These are phyloP conservation scores for Drosophila nikananu DNA, from an alignment of 1,140 invertebrate species.

Conservation along the genomic window DNA sequence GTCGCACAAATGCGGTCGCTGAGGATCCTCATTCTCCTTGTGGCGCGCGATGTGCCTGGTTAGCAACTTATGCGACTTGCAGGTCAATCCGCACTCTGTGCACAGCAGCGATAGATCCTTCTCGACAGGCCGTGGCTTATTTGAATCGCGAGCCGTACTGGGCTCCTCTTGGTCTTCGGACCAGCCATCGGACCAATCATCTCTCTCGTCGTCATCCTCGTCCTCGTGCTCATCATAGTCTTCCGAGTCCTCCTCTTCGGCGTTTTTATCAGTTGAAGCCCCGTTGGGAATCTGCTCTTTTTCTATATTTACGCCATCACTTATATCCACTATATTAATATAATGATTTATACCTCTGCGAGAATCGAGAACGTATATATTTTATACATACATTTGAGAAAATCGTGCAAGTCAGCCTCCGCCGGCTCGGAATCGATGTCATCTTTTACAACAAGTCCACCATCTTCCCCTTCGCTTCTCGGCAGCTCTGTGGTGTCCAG, in stretches of 20 bases:
- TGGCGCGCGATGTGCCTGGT: conserved; percentile 23
- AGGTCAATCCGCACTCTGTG: conserved; percentile 29
- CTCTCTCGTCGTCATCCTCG: conserved; percentile 2
- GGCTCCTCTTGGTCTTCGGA: conserved; percentile 11
- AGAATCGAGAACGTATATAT: too few species aligned
- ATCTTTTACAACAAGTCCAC: not conserved
- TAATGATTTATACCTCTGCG: not conserved
- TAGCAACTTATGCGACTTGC: conserved; percentile 19
- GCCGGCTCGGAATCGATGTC: not conserved
- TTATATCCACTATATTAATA: not conserved
- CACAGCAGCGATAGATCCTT: conserved; percentile 28
- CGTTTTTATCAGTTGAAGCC: not conserved
- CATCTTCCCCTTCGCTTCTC: not conserved
- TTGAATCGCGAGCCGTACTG: not conserved
- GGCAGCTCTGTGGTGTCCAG: not conserved
- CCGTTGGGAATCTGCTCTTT: not conserved
- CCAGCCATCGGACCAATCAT: conserved; percentile 15
- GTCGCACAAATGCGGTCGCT: conserved; percentile 39
- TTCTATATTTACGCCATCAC: conserved; percentile 4
- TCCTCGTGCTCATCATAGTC: not conserved
- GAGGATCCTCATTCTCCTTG: conserved; percentile 2
- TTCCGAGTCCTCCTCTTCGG: not conserved
- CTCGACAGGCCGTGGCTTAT: not conserved
- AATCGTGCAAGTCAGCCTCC: not conserved
- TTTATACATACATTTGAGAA: conserved; percentile 7